Evolutionary conservation across 2,888 invertebrate species (phyloP).

Genomic region (Acrobeloides nanus): DNA sequence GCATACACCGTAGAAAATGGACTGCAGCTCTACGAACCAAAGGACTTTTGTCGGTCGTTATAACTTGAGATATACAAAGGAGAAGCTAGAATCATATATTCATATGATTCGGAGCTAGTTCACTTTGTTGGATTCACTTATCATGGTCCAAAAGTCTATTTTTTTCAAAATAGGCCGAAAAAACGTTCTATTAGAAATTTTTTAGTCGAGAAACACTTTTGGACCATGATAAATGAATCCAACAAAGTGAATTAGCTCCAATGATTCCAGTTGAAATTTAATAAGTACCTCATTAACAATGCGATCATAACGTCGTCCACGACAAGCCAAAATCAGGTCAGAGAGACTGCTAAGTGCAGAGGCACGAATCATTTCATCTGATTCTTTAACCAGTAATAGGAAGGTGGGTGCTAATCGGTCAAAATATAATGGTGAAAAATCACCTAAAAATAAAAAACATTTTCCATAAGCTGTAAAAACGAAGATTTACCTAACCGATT

Average conservation of each 20-base stretch:
- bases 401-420: constrained; percentile 18
- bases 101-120: too few relatives aligned
- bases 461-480: background rate
- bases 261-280: background rate
- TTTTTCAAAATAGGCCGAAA: too few relatives aligned
- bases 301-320: constrained; percentile 29
- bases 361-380: constrained; percentile 31
- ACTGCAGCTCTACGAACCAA: constrained; percentile 21
- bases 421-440: constrained; percentile 29
- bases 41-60: constrained; percentile 1
- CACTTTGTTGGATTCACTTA: too few relatives aligned
- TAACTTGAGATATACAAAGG: constrained; percentile 7
- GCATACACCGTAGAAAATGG: constrained; percentile 18
- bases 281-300: constrained; percentile 26
- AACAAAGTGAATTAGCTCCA: background rate
- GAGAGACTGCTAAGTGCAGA: constrained; percentile 32
- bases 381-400: constrained; percentile 7
- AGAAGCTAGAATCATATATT: constrained; percentile 18
- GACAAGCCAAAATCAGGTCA: constrained; percentile 27
- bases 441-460: constrained; percentile 16
- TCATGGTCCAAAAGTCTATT: too few relatives aligned
- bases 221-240: too few relatives aligned
- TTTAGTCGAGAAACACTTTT: too few relatives aligned
- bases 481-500: constrained; percentile 18
- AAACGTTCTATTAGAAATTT: too few relatives aligned